Evolutionary conservation across 1,140 invertebrate genomes (phyloP).

Genomic region (Drosophila mojavensis): DNA sequence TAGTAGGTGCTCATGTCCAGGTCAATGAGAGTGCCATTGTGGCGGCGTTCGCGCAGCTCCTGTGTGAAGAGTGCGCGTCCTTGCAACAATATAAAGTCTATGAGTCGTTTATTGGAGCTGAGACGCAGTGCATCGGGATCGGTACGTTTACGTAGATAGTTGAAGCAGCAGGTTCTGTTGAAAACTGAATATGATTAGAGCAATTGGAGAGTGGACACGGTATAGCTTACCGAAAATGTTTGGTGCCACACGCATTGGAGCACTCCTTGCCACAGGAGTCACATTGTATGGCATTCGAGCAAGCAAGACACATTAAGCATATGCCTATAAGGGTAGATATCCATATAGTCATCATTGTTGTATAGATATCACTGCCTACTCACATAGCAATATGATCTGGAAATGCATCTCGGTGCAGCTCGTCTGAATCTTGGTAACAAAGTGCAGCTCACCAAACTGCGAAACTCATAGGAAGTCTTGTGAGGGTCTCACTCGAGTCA

Average conservation of each 20-base stretch:
- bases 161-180: slow-evolving; percentile 78
- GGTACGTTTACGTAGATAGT: slow-evolving; percentile 78
- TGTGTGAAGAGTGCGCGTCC: slow-evolving; percentile 72
- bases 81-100: slow-evolving; percentile 78
- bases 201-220: neutral
- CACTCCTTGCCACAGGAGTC: slow-evolving; percentile 86
- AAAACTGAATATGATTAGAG: neutral
- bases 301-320: slow-evolving; percentile 54
- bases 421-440: slow-evolving; percentile 24
- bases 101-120: slow-evolving; percentile 73
- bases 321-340: slow-evolving; percentile 34
- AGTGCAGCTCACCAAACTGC: slow-evolving; percentile 38
- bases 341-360: too few relatives aligned
- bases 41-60: slow-evolving; percentile 55
- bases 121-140: slow-evolving; percentile 70
- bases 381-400: slow-evolving; percentile 62
- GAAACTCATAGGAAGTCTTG: slow-evolving; percentile 56
- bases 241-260: slow-evolving; percentile 85
- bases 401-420: slow-evolving; percentile 51
- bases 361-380: slow-evolving; percentile 3
- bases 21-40: slow-evolving; percentile 67
- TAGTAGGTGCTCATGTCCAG: slow-evolving; percentile 71
- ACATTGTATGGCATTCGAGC: slow-evolving; percentile 83
- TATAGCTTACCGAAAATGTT: slow-evolving; percentile 84
- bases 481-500: slow-evolving; percentile 23